Conservation (phyloP, 2,888 invertebrate species). For the Scaptomyza tumidula region DNA sequence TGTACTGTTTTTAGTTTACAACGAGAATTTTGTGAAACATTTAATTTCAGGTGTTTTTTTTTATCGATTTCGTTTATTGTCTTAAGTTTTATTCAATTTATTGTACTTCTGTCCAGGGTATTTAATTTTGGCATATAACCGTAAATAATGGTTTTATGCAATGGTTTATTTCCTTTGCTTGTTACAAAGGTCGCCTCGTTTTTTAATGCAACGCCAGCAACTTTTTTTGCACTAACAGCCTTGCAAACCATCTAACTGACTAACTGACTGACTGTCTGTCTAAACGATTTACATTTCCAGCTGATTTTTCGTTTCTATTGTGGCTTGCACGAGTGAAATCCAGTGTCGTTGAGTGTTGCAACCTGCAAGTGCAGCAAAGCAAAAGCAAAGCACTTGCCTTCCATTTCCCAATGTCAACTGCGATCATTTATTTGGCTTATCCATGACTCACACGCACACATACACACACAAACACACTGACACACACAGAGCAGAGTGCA, state of each 20-base stretch:
- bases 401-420: slow-evolving; percentile 68
- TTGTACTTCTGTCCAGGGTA: slow-evolving; percentile 3
- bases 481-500: slow-evolving; percentile 36
- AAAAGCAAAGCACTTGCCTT: slow-evolving; percentile 41
- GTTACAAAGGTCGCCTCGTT: slow-evolving; percentile 59
- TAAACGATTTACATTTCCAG: slow-evolving; percentile 68
- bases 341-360: slow-evolving; percentile 55
- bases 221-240: slow-evolving; percentile 57
- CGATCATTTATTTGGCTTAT: slow-evolving; percentile 72
- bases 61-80: neutral
- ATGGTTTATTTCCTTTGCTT: slow-evolving; percentile 46
- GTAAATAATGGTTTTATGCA: slow-evolving; percentile 31
- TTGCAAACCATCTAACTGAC: slow-evolving; percentile 34
- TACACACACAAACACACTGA: too few species aligned
- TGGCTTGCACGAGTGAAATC: slow-evolving; percentile 50
- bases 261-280: slow-evolving; percentile 42
- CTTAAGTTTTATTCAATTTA: neutral
- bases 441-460: slow-evolving; percentile 60
- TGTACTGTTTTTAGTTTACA: too few species aligned
- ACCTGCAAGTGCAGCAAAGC: slow-evolving; percentile 43
- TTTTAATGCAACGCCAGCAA: slow-evolving; percentile 67
- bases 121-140: slow-evolving; percentile 7
- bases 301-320: slow-evolving; percentile 62
- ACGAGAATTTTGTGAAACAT: too few species aligned
- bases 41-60: neutral